Evolutionary conservation across 2,888 invertebrate genomes (phyloP).

Genomic region (Drosophila histrio): DNA sequence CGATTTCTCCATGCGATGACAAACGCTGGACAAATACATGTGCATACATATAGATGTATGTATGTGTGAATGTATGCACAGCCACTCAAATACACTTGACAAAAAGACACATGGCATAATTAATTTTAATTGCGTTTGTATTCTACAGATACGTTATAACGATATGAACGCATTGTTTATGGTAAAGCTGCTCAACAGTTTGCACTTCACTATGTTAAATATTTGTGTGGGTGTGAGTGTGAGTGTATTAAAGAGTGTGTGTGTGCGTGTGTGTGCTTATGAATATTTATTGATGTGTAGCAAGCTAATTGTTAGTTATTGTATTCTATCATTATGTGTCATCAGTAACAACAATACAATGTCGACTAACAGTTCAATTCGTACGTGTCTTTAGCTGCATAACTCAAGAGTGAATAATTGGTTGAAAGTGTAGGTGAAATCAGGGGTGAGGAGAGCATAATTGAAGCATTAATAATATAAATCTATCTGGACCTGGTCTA

Average conservation of each 20-base stretch:
- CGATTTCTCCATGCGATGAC: slow-evolving; percentile 40
- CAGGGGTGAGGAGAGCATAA: too few relatives aligned
- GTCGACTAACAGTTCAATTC: slow-evolving; percentile 2
- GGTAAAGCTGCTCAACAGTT: slow-evolving; percentile 29
- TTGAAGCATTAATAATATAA: too few relatives aligned
- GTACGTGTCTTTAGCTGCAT: slow-evolving; percentile 8
- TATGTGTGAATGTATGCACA: slow-evolving; percentile 3
- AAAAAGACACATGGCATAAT: slow-evolving; percentile 67
- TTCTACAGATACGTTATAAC: slow-evolving; percentile 20
- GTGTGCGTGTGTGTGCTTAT: slow-evolving; percentile 54
- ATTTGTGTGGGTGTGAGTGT: slow-evolving; percentile 30
- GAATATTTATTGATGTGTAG: slow-evolving; percentile 66
- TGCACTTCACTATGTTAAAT: slow-evolving; percentile 24
- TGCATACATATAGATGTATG: slow-evolving; percentile 19
- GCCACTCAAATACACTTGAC: slow-evolving; percentile 48
- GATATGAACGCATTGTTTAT: slow-evolving; percentile 23
- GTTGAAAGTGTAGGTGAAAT: neutral
- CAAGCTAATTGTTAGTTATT: slow-evolving; percentile 38
- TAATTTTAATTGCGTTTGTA: slow-evolving; percentile 64
- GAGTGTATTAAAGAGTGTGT: slow-evolving; percentile 21
- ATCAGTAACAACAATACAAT: slow-evolving; percentile 28
- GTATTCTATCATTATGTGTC: slow-evolving; percentile 63
- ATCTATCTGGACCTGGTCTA: too few relatives aligned
- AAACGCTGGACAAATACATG: slow-evolving; percentile 64
- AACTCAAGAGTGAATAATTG: neutral